Evolutionary conservation across 2,888 invertebrate species (phyloP), one percentile per base, ranked within the genome.

Genomic region (Tridacna crocea): DNA sequence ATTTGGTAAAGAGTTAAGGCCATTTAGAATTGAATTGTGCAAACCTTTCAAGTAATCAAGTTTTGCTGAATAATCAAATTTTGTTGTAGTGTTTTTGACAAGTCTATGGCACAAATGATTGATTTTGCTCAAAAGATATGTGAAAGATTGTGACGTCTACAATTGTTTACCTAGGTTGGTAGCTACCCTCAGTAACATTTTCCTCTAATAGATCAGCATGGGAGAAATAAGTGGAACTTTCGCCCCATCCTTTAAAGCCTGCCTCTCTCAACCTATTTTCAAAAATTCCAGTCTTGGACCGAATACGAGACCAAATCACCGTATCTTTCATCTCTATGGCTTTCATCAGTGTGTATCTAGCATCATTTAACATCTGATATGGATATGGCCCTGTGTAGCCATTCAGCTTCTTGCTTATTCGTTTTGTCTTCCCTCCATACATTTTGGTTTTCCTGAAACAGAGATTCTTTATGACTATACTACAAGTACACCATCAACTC

Each of bases 231-330:
- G 63, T 65, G 51, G 75, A 75, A 17, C n/a, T 24, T n/a, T 75
- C 63, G 0, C 75, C 75, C 48, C 48, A 75, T 12, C 75, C 75
- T 22, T 36, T 1, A 48, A 70, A 70, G 15, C 15, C 24, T 12
- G 27, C 51, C 11, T 51, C 13, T 24, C 66, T 17, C 24, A 46
- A 61, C n/a, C 74, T 63, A 61, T 46, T 74, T 3, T 47, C 61
- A 63, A 63, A 74, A 10, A 75, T 75, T 26, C 75, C 75, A 3
- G 75, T 75, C 65, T 75, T 75, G 19, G 19, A 17, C 10, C 75
- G 47, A 8, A 75, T 75, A 36, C 63, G 61, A 19, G 13, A 27
- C 75, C 75, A 75, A 17, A 75, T n/a, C 11, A 51, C 55, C 15
- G 65, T 65, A 22, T 75, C 75, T 51, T 51, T 75, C 27, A 51